phyloP scores from a whole-genome alignment of 2,797 vertebrate species.

The Miichthys miiuy region DNA sequence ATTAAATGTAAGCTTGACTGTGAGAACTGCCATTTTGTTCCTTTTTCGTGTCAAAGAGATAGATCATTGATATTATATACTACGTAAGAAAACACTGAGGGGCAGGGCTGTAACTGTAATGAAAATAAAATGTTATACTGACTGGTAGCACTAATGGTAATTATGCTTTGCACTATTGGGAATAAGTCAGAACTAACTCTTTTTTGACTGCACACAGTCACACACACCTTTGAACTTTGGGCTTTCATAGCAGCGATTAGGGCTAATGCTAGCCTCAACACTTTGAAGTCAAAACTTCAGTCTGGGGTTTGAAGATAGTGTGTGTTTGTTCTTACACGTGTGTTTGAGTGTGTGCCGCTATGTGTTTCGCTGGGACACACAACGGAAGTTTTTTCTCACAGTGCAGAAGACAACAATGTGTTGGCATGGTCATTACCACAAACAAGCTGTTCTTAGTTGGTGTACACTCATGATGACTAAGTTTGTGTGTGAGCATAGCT shows the following conservation, averaged over 20 bases:
- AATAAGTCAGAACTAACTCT: conserved; percentile 30
- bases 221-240: conserved; percentile 74
- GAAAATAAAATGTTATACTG: conserved; percentile 59
- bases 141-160: conserved; percentile 36
- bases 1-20: conserved; percentile 59
- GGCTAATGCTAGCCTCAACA: conserved; percentile 62
- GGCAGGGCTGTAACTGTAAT: conserved; percentile 30
- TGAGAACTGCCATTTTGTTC: conserved; percentile 61
- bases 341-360: conserved; percentile 7
- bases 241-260: conserved; percentile 59
- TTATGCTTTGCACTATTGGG: conserved; percentile 47
- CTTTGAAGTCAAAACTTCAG: conserved; percentile 70
- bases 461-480: conserved; percentile 10
- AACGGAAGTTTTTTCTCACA: conserved; percentile 62
- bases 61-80: conserved; percentile 49
- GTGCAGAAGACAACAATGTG: conserved; percentile 48
- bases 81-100: conserved; percentile 49
- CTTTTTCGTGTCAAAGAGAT: conserved; percentile 44
- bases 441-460: conserved; percentile 65
- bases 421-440: conserved; percentile 63
- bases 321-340: conserved; percentile 19
- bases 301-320: conserved; percentile 43
- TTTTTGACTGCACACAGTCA: conserved; percentile 37
- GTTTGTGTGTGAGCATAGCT: not conserved
- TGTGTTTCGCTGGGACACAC: conserved; percentile 44